Evolutionary conservation across 1,140 invertebrate genomes (phyloP).

Genomic region (Aphidius gifuensis): DNA sequence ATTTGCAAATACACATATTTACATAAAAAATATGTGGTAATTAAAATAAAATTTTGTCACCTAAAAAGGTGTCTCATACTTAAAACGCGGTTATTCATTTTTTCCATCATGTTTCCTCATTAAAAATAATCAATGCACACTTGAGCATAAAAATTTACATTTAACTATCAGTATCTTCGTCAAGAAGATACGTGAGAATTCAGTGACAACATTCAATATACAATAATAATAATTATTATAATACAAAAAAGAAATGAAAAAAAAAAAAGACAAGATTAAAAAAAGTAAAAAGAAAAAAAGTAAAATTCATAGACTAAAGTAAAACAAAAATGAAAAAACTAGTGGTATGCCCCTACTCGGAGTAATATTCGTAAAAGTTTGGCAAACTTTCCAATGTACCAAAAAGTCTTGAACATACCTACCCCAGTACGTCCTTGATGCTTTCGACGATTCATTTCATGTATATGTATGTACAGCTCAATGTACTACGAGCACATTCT

Average conservation of each 20-base stretch:
- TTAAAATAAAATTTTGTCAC: no score
- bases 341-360: background rate
- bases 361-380: slow-evolving; percentile 19
- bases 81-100: background rate
- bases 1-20: no score
- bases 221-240: background rate
- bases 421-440: slow-evolving; percentile 2
- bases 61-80: no score
- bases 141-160: background rate
- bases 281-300: background rate
- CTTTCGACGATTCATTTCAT: background rate
- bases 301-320: background rate
- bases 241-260: no score
- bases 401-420: background rate
- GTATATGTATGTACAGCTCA: background rate
- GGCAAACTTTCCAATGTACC: slow-evolving; percentile 18
- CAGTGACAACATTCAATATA: background rate
- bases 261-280: background rate
- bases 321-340: background rate
- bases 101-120: slow-evolving; percentile 6
- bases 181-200: background rate
- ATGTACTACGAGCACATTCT: background rate
- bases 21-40: no score
- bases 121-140: slow-evolving; percentile 10
- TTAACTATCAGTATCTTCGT: background rate